A percentile compares a stretch with the other conserved stretches of the same genome.
These are phyloP conservation scores for Trypoxylon attenuatum DNA, from an alignment of 2,888 invertebrate genomes.

Conservation along the genomic window DNA sequence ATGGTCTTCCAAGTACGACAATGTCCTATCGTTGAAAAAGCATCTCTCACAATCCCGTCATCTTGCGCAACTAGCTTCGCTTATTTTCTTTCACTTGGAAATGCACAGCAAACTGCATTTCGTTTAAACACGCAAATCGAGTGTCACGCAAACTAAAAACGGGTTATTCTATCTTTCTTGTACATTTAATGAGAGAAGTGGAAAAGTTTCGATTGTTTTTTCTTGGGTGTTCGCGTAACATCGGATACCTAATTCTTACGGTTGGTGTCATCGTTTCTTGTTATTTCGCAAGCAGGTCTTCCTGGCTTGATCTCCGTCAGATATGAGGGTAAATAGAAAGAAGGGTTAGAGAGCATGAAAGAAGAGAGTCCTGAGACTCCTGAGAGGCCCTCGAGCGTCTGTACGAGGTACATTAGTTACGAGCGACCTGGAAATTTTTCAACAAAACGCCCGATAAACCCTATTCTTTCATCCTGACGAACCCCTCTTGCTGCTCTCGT, in stretches of 20 bases:
- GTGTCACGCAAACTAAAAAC: too few species aligned
- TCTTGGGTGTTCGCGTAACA: too few species aligned
- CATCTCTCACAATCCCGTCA: background rate
- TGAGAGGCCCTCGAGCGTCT: slow-evolving; percentile 16
- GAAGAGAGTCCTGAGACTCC: slow-evolving; percentile 13
- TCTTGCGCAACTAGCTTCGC: background rate
- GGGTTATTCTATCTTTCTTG: too few species aligned
- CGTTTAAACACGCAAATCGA: too few species aligned
- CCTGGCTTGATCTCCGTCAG: background rate
- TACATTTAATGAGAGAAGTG: too few species aligned
- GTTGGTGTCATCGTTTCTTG: slow-evolving; percentile 32
- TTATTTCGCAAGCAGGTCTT: slow-evolving; percentile 4
- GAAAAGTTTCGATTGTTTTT: too few species aligned
- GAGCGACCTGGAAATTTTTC: slow-evolving; percentile 36
- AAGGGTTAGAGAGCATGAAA: too few species aligned
- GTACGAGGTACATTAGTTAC: slow-evolving; percentile 35
- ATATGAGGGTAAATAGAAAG: slow-evolving; percentile 29
- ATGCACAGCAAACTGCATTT: too few species aligned
- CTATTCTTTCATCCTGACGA: slow-evolving; percentile 25
- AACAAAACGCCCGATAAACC: slow-evolving; percentile 35
- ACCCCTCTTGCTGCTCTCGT: too few species aligned
- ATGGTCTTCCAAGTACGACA: background rate
- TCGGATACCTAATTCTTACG: too few species aligned
- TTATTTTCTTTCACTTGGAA: too few species aligned
- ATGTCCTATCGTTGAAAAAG: slow-evolving; percentile 6